phyloP scores from a whole-genome alignment of 2,888 invertebrate species.

The Acleris emargana region DNA sequence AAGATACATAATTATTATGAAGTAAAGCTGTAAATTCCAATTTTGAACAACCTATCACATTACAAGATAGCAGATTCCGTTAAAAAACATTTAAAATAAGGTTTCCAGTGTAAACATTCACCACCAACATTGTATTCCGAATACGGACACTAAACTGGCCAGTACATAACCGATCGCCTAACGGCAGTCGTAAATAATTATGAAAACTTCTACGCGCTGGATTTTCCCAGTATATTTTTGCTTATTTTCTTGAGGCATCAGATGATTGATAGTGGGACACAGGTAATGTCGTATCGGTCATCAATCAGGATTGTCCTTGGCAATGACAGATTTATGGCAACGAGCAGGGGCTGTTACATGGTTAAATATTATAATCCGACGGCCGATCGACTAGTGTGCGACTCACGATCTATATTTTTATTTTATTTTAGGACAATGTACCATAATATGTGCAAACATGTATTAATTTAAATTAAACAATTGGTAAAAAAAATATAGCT shows the following conservation, averaged over 20 bases:
- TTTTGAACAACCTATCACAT: too few relatives aligned
- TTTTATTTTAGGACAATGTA: too few relatives aligned
- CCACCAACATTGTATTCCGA: not conserved
- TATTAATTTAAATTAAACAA: too few relatives aligned
- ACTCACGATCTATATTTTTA: not conserved
- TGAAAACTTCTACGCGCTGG: slow-evolving; percentile 2
- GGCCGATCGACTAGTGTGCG: slow-evolving; percentile 19
- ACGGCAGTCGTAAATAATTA: slow-evolving; percentile 1
- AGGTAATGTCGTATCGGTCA: slow-evolving; percentile 59
- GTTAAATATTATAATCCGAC: slow-evolving; percentile 38
- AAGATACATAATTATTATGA: too few relatives aligned
- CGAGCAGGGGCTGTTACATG: slow-evolving; percentile 51
- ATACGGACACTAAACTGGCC: not conserved
- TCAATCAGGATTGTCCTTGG: slow-evolving; percentile 65
- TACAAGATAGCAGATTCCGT: too few relatives aligned
- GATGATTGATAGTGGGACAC: slow-evolving; percentile 48
- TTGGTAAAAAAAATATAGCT: too few relatives aligned
- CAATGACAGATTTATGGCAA: slow-evolving; percentile 62
- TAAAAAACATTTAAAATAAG: too few relatives aligned
- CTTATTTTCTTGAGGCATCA: slow-evolving; percentile 36
- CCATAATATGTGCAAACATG: too few relatives aligned
- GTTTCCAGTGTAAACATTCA: not conserved
- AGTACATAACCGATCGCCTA: not conserved
- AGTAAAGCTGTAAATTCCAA: too few relatives aligned
- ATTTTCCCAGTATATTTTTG: slow-evolving; percentile 30